phyloP scores from a whole-genome alignment of 2,113 vertebrate species.

The Pelodiscus sinensis region DNA sequence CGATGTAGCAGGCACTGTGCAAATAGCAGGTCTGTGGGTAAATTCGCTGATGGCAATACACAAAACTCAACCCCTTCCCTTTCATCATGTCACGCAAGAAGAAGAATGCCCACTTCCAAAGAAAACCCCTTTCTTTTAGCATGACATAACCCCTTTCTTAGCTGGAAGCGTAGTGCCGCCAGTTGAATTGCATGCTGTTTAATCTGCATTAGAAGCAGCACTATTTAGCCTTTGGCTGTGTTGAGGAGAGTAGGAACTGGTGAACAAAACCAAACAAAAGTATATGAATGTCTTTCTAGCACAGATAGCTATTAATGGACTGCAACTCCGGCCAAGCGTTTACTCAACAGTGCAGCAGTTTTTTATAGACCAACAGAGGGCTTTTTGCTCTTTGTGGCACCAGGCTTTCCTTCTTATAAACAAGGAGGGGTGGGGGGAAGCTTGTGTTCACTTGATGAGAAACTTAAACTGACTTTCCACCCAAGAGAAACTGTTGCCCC shows the following conservation, averaged over 20 bases:
- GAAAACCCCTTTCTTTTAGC: slow-evolving; percentile 52
- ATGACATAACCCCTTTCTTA: slow-evolving; percentile 52
- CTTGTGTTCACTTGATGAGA: slow-evolving; percentile 52
- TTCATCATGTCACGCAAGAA: slow-evolving; percentile 37
- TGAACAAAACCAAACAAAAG: slow-evolving; percentile 67
- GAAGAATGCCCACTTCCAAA: slow-evolving; percentile 39
- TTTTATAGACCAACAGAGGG: slow-evolving; percentile 67
- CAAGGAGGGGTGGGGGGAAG: slow-evolving; percentile 51
- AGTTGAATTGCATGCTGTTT: slow-evolving; percentile 62
- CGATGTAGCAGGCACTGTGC: not conserved
- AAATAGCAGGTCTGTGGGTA: not conserved
- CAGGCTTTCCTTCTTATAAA: slow-evolving; percentile 53
- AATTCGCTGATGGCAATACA: not conserved
- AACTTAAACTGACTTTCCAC: slow-evolving; percentile 55
- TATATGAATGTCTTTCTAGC: slow-evolving; percentile 63
- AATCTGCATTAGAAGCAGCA: slow-evolving; percentile 59
- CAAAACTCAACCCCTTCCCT: slow-evolving; percentile 7
- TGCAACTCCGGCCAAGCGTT: slow-evolving; percentile 40
- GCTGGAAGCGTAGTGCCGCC: slow-evolving; percentile 40
- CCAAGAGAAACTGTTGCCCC: slow-evolving; percentile 21
- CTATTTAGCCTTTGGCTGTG: slow-evolving; percentile 64
- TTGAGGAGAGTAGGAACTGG: slow-evolving; percentile 55
- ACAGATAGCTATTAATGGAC: slow-evolving; percentile 57
- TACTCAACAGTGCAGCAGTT: slow-evolving; percentile 38
- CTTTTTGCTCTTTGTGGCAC: slow-evolving; percentile 61